Percentiles rank a stretch among this genome's conserved stretches.
Conservation (phyloP, 1,140 invertebrate genomes). For the Vanessa atalanta region DNA sequence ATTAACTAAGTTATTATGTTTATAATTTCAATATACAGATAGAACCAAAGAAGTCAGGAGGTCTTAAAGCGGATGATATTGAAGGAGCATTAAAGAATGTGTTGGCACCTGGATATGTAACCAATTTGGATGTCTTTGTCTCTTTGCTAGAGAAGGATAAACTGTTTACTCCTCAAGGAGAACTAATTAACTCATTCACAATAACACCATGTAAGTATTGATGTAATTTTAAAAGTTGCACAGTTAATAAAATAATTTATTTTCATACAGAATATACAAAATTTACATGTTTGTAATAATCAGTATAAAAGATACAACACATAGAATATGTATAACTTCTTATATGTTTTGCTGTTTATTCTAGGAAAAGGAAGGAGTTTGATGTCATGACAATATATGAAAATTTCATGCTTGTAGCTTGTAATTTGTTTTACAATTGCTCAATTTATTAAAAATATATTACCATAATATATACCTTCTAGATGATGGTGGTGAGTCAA, state of each 20-base stretch:
- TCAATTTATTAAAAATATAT: no score
- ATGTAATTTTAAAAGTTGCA: no score
- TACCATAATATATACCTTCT: slow-evolving; percentile 19
- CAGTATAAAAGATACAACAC: no score
- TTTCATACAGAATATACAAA: no score
- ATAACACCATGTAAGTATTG: slow-evolving; percentile 62
- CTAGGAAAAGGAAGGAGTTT: no score
- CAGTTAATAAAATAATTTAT: no score
- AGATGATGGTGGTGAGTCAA: slow-evolving; percentile 78
- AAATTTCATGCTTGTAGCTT: no score
- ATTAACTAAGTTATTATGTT: neutral
- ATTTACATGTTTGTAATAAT: no score
- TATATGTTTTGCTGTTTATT: no score
- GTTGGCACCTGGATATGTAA: slow-evolving; percentile 83
- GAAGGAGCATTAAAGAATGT: slow-evolving; percentile 84
- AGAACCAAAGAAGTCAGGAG: slow-evolving; percentile 76
- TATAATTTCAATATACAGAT: slow-evolving; percentile 61
- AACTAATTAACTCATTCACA: slow-evolving; percentile 84
- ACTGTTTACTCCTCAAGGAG: slow-evolving; percentile 87
- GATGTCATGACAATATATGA: no score
- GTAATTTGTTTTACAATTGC: no score
- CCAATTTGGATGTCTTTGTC: slow-evolving; percentile 87
- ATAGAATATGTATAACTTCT: no score
- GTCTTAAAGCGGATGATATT: slow-evolving; percentile 91
- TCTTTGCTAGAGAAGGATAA: slow-evolving; percentile 85